Conservation (phyloP, 2,888 invertebrate species). For the Hofmannophila pseudospretella region DNA sequence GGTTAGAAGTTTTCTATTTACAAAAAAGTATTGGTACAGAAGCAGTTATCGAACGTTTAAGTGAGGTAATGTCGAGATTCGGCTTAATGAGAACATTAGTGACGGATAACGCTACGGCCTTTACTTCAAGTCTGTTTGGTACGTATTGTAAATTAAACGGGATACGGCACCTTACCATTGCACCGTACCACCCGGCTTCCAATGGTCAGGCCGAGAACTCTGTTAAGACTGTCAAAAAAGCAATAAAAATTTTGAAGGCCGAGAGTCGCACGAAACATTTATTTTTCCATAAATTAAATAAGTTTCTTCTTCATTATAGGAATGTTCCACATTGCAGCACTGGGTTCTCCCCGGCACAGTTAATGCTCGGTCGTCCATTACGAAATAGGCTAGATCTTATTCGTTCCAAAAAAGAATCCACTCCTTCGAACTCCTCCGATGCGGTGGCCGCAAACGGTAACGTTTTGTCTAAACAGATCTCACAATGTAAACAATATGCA, state of each 20-base stretch:
- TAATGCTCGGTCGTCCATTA: background rate
- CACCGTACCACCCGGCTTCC: too few species aligned
- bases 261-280: background rate
- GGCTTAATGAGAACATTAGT: slow-evolving; percentile 5
- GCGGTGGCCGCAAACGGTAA: too few species aligned
- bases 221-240: too few species aligned
- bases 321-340: background rate
- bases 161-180: slow-evolving; percentile 11
- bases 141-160: slow-evolving; percentile 14
- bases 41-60: slow-evolving; percentile 10
- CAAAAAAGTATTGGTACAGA: slow-evolving; percentile 1
- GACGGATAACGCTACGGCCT: slow-evolving; percentile 13
- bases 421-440: too few species aligned
- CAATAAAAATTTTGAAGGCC: too few species aligned
- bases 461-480: too few species aligned
- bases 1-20: slow-evolving; percentile 16
- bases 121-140: slow-evolving; percentile 12
- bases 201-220: too few species aligned
- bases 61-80: slow-evolving; percentile 4
- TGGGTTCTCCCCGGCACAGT: background rate
- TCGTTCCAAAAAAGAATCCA: background rate
- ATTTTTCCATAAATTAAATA: background rate
- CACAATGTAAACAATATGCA: too few species aligned
- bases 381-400: background rate
- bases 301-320: background rate